Conservation (phyloP, 2,888 invertebrate genomes). For the Napeogenes inachia region DNA sequence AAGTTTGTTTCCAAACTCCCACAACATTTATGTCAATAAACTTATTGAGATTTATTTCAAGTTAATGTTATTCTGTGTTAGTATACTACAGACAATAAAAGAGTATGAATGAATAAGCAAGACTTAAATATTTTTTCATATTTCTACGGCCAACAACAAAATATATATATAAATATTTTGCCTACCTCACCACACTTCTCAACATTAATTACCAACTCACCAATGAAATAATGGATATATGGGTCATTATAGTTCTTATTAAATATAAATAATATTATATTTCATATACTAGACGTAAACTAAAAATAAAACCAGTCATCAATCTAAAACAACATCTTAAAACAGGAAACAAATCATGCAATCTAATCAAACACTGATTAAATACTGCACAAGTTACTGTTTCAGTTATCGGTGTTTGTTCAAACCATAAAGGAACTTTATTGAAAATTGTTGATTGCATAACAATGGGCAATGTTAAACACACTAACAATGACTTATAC, state of each 20-base stretch:
- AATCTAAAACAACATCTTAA: constrained; percentile 12
- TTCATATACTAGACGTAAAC: not conserved
- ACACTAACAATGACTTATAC: constrained; percentile 53
- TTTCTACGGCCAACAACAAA: too few species aligned
- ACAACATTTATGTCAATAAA: too few species aligned
- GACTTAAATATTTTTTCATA: too few species aligned
- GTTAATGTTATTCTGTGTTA: constrained; percentile 11
- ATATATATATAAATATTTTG: too few species aligned
- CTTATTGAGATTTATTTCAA: constrained; percentile 1
- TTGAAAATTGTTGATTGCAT: constrained; percentile 73
- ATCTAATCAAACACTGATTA: constrained; percentile 62
- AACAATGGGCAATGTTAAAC: constrained; percentile 66
- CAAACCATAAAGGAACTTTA: constrained; percentile 67
- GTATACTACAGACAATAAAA: too few species aligned
- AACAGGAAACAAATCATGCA: constrained; percentile 53
- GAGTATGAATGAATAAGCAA: too few species aligned
- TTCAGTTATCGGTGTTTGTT: constrained; percentile 54
- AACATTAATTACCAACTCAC: too few species aligned
- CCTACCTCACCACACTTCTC: too few species aligned
- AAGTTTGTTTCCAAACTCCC: too few species aligned
- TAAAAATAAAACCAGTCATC: not conserved
- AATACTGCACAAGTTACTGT: constrained; percentile 42
- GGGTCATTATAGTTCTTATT: too few species aligned
- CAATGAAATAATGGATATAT: too few species aligned
- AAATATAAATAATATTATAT: not conserved